Base-by-base conservation (phyloP, 2,888 invertebrate genomes). In the Branchipolynoe longqiensis region DNA sequence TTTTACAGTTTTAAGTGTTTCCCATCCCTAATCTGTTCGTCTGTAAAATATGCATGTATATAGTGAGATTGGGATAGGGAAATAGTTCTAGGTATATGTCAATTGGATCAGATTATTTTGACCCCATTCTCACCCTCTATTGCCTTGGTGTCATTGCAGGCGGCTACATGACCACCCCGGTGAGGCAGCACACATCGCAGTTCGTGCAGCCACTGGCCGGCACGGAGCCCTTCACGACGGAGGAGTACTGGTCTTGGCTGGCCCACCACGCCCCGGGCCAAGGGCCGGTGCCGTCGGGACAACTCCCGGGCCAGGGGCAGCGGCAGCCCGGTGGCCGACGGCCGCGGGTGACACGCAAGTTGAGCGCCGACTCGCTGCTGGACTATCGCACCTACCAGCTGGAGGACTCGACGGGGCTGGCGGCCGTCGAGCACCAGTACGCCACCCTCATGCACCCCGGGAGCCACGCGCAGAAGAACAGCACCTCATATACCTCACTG, bases 361-460 rank as follows among this genome's bases (percentile, higher is more conserved):
- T 90, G 83, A 91, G 91, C 86, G 90, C 91, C 1, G 92, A 91
- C 85, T 90, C 91, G 64, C 87, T 91, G 62, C 86, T 90, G 69
- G 90, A 90, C 62, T 90, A 90, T 85, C 89, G 90, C 85, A 92
- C 91, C 89, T 91, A 91, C 90, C 91, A 91, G 87, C 89, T 90
- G 89, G 91, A 91, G 36, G 88, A 88, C 54, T 86, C 88, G 8
- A 87, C 87, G 62, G 89, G 88, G 38, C 58, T 73, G 28, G 48
- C 85, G 12, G 78, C 78, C 4, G 41, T 78, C 8, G 78, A 78
- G 31, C 78, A 41, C 3, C 69, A 62, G 31, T 64, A 64, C 28
- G 56, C 84, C 56, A 74, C 78, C 3, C 40, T 84, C 28, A 58
- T 84, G 74, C 83, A 85, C 25, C 48, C 87, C n/a, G 31, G 54